Base-by-base conservation (phyloP, 2,797 vertebrate genomes). In the Spheniscus humboldti region DNA sequence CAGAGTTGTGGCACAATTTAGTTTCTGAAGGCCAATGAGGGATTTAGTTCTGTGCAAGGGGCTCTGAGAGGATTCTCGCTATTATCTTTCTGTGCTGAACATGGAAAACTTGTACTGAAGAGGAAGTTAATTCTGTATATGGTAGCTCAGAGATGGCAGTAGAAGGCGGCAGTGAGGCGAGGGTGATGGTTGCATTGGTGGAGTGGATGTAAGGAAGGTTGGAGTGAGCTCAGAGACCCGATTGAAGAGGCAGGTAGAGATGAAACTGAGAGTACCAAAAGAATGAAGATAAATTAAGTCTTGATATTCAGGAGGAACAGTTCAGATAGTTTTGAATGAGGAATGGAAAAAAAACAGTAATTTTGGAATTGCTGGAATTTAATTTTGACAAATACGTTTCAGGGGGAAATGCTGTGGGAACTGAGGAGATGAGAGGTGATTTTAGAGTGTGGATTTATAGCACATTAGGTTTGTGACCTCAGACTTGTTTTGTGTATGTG, bases 361-460 rank as follows among this genome's bases (percentile, higher is more conserved):
- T 50, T 85, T 75, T 85, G 64, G 57, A 91, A 28, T 71, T 85
- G 47, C 77, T 89, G 68, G 41, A 80, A 71, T 89, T 82, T 79
- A 66, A n/a, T 89, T 89, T 93, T 85, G 59, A 67, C 28, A 22
- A 31, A 23, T 91, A 19, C 0, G 1, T 92, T 94, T 95, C 8
- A 25, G 75, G 48, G 28, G 53, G 43, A 69, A 66, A 23, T 16
- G 6, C 19, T 66, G 14, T 84, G 43, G 33, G 17, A 84, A 39
- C 24, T 45, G 47, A 67, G 52, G 71, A 92, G 39, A 33, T 35
- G 39, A 88, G 68, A 52, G n/a, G 28, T 48, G 20, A 69, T 83
- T 71, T 88, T 74, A 43, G 50, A 52, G 18, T 47, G 45, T 56
- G 52, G 24, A 31, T 83, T 94, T 87, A 37, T 73, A 88, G 60